Conservation (phyloP, 2,797 vertebrate species). For the Bovichtus variegatus region DNA sequence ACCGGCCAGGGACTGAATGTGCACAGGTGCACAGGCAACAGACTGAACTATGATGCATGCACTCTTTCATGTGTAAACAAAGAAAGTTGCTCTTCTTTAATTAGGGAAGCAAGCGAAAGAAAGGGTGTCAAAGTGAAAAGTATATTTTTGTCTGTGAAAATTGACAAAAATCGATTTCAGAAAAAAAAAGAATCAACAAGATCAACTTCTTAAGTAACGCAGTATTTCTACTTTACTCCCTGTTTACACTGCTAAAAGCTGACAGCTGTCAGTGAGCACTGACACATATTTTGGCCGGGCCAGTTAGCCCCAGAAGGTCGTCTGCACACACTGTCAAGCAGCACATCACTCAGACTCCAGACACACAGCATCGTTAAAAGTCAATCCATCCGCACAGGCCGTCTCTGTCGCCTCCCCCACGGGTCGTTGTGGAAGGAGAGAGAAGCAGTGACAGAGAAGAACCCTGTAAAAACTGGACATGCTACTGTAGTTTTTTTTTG, state of each 20-base stretch:
- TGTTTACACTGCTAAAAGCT: constrained; percentile 1
- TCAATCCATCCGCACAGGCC: constrained; percentile 74
- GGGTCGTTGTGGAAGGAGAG: constrained; percentile 46
- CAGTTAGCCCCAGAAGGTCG: constrained; percentile 56
- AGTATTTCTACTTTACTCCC: neutral
- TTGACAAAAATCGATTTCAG: constrained; percentile 3
- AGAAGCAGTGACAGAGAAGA: neutral
- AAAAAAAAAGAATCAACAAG: neutral
- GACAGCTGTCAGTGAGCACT: constrained; percentile 31
- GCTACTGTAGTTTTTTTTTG: neutral
- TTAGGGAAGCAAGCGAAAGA: constrained; percentile 4
- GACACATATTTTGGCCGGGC: constrained; percentile 25
- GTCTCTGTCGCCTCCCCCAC: constrained; percentile 59
- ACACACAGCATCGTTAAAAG: constrained; percentile 80
- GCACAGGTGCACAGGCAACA: neutral
- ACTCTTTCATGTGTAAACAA: neutral
- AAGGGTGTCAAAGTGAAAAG: neutral
- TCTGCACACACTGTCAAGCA: constrained; percentile 49
- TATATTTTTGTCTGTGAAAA: neutral
- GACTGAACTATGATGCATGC: neutral
- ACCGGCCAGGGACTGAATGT: constrained; percentile 4
- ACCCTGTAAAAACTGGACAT: constrained; percentile 11
- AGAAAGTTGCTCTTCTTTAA: neutral
- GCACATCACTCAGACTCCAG: constrained; percentile 67
- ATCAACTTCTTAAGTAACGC: neutral